Percentiles rank a stretch among this genome's conserved stretches.
Evolutionary conservation across 2,113 vertebrate species (phyloP).

Genomic region (Dasyornis broadbenti): DNA sequence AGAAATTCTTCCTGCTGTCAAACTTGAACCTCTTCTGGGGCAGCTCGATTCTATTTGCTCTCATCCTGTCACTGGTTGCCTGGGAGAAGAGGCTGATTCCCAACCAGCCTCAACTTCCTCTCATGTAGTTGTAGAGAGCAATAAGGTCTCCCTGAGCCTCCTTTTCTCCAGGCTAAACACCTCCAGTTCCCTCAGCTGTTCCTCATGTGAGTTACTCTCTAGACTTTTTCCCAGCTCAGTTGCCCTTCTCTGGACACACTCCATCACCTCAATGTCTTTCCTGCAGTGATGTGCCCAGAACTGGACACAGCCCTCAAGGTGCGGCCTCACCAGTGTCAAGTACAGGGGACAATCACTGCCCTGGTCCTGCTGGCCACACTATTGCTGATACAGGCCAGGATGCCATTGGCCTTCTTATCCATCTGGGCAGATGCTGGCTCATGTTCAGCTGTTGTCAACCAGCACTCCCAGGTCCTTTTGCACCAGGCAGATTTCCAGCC

Average conservation of each 20-base stretch:
- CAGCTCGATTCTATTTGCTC: background rate
- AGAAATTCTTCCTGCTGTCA: background rate
- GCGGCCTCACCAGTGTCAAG: accelerated
- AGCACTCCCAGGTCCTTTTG: background rate
- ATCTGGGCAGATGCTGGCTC: background rate
- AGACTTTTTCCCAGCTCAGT: background rate
- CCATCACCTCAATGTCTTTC: background rate
- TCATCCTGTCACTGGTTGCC: background rate
- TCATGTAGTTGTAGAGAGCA: background rate
- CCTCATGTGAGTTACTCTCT: background rate
- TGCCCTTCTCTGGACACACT: background rate
- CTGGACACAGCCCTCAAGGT: accelerated
- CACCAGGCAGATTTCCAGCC: background rate
- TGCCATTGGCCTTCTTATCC: background rate
- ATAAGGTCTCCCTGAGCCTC: background rate
- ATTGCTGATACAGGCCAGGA: background rate
- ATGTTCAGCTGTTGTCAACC: background rate
- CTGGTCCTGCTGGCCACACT: background rate
- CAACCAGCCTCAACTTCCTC: background rate
- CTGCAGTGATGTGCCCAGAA: background rate
- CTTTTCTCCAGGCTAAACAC: background rate
- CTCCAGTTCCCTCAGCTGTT: background rate
- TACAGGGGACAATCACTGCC: background rate
- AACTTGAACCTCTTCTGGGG: background rate
- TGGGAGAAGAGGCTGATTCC: background rate